Percentiles rank a stretch among this genome's conserved stretches.
Evolutionary conservation across 2,113 vertebrate genomes (phyloP).

Genomic region (Coreoperca whiteheadi): DNA sequence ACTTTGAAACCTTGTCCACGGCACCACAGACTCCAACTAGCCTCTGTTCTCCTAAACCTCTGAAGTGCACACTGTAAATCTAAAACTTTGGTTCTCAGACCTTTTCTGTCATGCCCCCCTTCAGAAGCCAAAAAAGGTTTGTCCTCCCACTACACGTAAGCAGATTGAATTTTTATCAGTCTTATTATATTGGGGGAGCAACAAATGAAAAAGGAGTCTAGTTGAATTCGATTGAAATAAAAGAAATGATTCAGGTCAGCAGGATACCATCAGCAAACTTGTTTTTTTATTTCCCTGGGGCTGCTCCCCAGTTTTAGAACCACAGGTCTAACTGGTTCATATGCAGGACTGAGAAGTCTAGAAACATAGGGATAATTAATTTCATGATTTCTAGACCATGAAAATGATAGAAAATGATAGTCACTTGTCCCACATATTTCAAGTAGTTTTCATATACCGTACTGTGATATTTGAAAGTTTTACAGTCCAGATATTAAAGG

Average conservation of each 20-base stretch:
- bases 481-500: not conserved
- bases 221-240: too few relatives aligned
- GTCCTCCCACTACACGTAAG: too few relatives aligned
- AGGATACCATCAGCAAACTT: too few relatives aligned
- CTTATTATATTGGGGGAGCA: too few relatives aligned
- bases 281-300: too few relatives aligned
- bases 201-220: too few relatives aligned
- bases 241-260: too few relatives aligned
- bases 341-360: not conserved
- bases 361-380: not conserved
- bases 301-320: too few relatives aligned
- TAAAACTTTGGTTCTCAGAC: not conserved
- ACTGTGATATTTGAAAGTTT: not conserved
- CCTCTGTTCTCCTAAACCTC: not conserved
- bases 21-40: not conserved
- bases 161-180: too few relatives aligned
- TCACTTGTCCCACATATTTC: not conserved
- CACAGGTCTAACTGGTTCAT: not conserved
- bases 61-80: not conserved
- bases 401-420: not conserved
- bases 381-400: not conserved
- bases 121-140: too few relatives aligned
- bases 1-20: conserved; percentile 1
- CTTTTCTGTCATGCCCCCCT: too few relatives aligned
- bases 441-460: not conserved